Conservation (phyloP, 2,797 vertebrate genomes). For the Pangasius larnaudii region DNA sequence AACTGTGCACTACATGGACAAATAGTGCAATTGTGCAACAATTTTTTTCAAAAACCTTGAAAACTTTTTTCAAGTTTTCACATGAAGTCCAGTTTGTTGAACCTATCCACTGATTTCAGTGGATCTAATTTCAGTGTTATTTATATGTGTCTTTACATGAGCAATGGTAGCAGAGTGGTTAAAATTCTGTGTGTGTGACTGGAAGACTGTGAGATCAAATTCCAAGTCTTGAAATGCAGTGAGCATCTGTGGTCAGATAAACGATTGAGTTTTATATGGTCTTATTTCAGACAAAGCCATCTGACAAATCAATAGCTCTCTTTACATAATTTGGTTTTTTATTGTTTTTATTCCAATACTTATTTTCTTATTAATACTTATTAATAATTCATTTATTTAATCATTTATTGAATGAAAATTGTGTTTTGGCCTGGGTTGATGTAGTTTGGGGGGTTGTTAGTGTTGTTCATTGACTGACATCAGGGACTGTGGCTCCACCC, state of each 20-base stretch:
- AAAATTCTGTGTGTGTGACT: not conserved
- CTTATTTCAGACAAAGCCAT: not conserved
- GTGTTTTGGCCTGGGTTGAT: not conserved
- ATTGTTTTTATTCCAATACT: not conserved
- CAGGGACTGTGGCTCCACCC: constrained; percentile 15
- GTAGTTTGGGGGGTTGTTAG: not conserved
- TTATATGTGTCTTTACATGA: not conserved
- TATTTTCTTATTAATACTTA: not conserved
- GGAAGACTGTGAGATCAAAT: too few relatives aligned
- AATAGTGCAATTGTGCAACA: too few relatives aligned
- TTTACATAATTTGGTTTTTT: not conserved
- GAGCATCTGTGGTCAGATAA: not conserved
- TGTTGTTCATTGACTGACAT: constrained; percentile 8
- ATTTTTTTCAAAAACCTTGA: too few relatives aligned
- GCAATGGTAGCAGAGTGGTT: not conserved
- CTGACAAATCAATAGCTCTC: not conserved
- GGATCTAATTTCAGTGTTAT: not conserved
- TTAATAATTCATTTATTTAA: not conserved
- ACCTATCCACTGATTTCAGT: too few relatives aligned
- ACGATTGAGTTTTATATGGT: not conserved
- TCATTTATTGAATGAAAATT: not conserved
- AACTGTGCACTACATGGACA: too few relatives aligned
- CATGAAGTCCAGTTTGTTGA: too few relatives aligned
- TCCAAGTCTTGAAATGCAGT: not conserved
- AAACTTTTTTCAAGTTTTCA: too few relatives aligned